phyloP scores from a whole-genome alignment of 2,797 vertebrate genomes.

The Fratercula arctica region DNA sequence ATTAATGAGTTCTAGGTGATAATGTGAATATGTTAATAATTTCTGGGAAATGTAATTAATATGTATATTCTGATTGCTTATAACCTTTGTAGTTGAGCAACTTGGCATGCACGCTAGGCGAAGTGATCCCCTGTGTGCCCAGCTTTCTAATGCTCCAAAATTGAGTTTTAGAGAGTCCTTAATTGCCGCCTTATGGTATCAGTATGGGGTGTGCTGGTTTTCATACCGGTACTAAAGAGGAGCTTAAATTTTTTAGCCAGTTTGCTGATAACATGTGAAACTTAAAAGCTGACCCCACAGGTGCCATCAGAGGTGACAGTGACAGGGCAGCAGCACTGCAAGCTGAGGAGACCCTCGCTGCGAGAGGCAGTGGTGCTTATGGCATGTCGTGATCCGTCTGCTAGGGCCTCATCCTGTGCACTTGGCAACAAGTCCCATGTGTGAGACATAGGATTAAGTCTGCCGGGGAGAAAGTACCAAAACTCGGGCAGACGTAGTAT shows the following conservation, averaged over 20 bases:
- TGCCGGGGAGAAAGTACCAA: background rate
- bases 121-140: no score
- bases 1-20: no score
- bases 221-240: no score
- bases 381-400: background rate
- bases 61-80: no score
- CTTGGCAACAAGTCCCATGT: background rate
- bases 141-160: no score
- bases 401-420: rapidly evolving
- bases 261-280: background rate
- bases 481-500: background rate
- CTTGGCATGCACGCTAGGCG: no score
- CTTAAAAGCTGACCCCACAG: background rate
- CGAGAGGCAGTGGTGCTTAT: background rate
- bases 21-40: no score
- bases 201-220: no score
- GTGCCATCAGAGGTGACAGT: background rate
- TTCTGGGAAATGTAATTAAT: no score
- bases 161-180: no score
- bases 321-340: background rate
- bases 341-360: background rate
- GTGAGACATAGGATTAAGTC: background rate
- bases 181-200: no score
- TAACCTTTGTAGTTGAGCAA: no score
- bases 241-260: background rate